Base-by-base conservation (phyloP, 2,888 invertebrate species). In the Perizoma flavofasciatum region DNA sequence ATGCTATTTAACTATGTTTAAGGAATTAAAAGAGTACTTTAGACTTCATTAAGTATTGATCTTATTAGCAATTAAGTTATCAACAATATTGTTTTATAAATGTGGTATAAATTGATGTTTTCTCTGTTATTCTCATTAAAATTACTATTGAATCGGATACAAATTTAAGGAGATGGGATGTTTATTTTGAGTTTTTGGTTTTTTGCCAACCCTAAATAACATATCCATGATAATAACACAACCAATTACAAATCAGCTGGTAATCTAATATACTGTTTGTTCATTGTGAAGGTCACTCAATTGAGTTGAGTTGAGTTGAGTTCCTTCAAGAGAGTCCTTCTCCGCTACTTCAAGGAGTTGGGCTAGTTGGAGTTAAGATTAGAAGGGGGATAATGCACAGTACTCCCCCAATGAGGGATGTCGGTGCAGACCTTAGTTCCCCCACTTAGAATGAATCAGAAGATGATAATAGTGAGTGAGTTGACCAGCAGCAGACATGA, bases 401-500 rank as follows among this genome's bases (percentile, higher is more conserved):
- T 22, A 22, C 22, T 2, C 22, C 22, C n/a, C 22, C 22, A 22
- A 22, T 22, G 22, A 1, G 22, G 22, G 22, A 22, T 22, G 22
- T 22, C 22, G 3, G 22, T 22, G 22, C 22, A 22, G 22, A 22
- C 22, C 22, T 22, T 22, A 3, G 22, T 22, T 22, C 22, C 22
- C 22, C 22, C 22, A 22, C 22, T 22, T 22, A 22, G 22, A 22
- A 22, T 22, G 1, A 2, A 22, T 22, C 3, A 22, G 22, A 22
- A 22, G 22, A 22, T 22, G 22, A 22, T 22, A 22, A 22, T 3
- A 22, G 22, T 22, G 22, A 22, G 22, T 22, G 44, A 55, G 54
- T 50, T 48, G 61, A 49, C 58, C 52, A 74, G 70, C 82, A 83
- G 84, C 83, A 73, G 77, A 70, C 71, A 72, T 74, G 81, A 75